phyloP scores from a whole-genome alignment of 1,140 invertebrate species.

The Euwallacea similis region DNA sequence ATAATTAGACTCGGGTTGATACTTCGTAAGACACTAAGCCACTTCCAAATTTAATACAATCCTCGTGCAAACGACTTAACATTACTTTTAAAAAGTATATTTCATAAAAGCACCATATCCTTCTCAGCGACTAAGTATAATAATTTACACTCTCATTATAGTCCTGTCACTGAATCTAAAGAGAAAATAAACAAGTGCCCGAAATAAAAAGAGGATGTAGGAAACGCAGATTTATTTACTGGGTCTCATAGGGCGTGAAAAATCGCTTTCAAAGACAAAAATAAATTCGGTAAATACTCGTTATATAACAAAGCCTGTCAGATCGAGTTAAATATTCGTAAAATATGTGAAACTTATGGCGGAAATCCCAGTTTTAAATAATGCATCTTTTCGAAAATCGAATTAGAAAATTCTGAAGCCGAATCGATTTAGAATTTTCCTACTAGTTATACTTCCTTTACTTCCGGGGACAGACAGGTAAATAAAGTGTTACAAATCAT shows the following conservation, averaged over 20 bases:
- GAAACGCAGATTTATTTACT: constrained; percentile 18
- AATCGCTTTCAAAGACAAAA: constrained; percentile 8
- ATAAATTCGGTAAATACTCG: constrained; percentile 6
- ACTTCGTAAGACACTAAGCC: too few relatives aligned
- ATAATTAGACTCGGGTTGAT: too few relatives aligned
- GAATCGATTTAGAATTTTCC: too few relatives aligned
- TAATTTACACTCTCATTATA: background rate
- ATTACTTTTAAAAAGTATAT: too few relatives aligned
- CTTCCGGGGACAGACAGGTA: too few relatives aligned
- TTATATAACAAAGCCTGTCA: constrained; percentile 12
- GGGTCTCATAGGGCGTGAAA: constrained; percentile 17
- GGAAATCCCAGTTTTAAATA: constrained; percentile 8
- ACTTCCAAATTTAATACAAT: too few relatives aligned
- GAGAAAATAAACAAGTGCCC: constrained; percentile 5
- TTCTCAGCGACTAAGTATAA: too few relatives aligned
- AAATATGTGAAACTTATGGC: constrained; percentile 19
- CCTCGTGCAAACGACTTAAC: too few relatives aligned
- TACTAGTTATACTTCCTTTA: too few relatives aligned
- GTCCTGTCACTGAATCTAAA: constrained; percentile 2
- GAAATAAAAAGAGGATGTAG: constrained; percentile 13
- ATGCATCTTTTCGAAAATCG: background rate
- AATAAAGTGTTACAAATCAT: too few relatives aligned
- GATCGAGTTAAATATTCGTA: constrained; percentile 1
- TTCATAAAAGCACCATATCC: too few relatives aligned
- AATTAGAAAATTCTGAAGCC: too few relatives aligned